phyloP scores from a whole-genome alignment of 2,888 invertebrate species.

The Nomada flava region DNA sequence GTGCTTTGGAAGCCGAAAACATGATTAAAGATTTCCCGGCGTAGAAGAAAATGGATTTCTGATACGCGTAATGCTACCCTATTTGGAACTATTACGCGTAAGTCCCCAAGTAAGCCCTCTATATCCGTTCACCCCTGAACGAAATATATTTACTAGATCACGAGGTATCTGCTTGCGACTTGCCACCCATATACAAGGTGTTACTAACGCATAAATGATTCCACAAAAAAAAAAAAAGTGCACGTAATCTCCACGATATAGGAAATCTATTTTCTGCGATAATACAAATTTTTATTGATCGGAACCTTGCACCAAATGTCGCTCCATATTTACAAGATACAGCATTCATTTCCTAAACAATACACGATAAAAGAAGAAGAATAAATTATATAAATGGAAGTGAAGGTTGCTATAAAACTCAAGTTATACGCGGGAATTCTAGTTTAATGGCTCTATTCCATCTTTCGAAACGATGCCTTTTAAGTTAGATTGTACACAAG shows the following conservation, averaged over 20 bases:
- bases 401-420: no score
- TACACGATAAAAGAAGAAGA: no score
- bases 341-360: no score
- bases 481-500: no score
- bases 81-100: conserved; percentile 82
- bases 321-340: no score
- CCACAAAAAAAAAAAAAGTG: not conserved
- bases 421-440: no score
- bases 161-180: conserved; percentile 68
- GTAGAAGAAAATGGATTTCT: conserved; percentile 82
- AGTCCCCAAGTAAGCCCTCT: conserved; percentile 77
- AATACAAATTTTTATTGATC: no score
- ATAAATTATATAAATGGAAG: not conserved
- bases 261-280: not conserved
- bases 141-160: conserved; percentile 76
- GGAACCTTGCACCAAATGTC: no score
- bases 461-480: no score
- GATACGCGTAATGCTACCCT: conserved; percentile 81
- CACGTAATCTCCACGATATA: not conserved
- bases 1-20: conserved; percentile 74
- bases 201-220: conserved; percentile 49
- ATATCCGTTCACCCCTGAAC: conserved; percentile 74
- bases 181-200: conserved; percentile 49
- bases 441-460: no score
- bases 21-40: conserved; percentile 81